Evolutionary conservation across 2,797 vertebrate species (phyloP), one percentile per base, ranked within the genome.

Genomic region (Spondyliosoma cantharus): DNA sequence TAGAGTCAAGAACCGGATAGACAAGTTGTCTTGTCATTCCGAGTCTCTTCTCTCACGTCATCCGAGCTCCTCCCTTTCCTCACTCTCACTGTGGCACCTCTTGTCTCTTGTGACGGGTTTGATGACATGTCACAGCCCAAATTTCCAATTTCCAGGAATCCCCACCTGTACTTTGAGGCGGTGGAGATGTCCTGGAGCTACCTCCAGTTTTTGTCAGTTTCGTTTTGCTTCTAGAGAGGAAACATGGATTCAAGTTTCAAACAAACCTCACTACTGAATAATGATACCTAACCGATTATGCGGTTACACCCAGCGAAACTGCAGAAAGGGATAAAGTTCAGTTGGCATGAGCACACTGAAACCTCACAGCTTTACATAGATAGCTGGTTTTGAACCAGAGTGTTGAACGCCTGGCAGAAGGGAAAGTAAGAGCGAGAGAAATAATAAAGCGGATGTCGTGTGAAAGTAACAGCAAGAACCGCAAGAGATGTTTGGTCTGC

Each of bases 401-500:
- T 25, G 19, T 15, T 69, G 5, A 45, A 42, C 43, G 25, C 62
- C 76, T 65, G 42, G 14, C 24, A 49, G 19, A 32, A 8, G 1
- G 13, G 53, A 81, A 48, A 76, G 14, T 42, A n/a, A 20, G 29
- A 25, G 9, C 3, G 6, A 56, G 73, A 64, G 61, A 60, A 66
- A 72, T 61, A 50, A 56, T 62, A 24, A 69, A 64, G 54, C 7
- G 3, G 17, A 27, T 67, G 3, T 56, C 20, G 29, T 74, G 73
- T 78, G 65, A 66, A 72, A 37, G 73, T 16, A 72, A 65, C 46
- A 14, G 19, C 79, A 54, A 20, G 29, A 29, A 68, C 14, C n/a
- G 15, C 27, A 7, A 53, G 56, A 57, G 43, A 69, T 82, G 71
- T 85, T 87, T 87, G 63, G 53, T 83, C 65, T 86, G 62, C 59